These are phyloP conservation scores for Micrastur ruficollis DNA, from an alignment of 2,797 vertebrate species.

Conservation along the genomic window DNA sequence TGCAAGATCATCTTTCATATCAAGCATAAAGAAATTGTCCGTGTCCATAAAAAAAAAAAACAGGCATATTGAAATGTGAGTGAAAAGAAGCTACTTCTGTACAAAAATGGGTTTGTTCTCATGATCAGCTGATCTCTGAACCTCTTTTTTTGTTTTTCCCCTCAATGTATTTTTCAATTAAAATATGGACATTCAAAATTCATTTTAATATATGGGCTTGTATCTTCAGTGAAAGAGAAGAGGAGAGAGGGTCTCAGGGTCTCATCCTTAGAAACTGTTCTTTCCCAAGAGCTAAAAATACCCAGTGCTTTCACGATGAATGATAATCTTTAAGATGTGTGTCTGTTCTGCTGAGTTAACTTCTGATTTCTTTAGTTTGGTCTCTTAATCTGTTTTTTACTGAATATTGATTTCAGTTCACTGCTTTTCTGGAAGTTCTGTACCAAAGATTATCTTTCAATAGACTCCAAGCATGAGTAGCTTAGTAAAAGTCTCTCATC, in stretches of 20 bases:
- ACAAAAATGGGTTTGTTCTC: not conserved
- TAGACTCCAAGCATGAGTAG: not conserved
- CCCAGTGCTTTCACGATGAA: not conserved
- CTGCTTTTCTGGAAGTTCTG: conserved; percentile 7
- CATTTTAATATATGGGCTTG: not conserved
- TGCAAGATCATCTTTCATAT: not conserved
- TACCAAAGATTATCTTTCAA: conserved; percentile 51
- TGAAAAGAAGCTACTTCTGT: not conserved
- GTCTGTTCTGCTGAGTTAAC: not conserved
- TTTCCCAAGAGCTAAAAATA: not conserved
- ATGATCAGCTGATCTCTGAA: not conserved
- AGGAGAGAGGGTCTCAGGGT: not conserved
- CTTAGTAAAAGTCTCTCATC: conserved; percentile 33
- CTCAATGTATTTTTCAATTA: not conserved
- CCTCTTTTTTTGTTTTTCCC: fast-evolving
- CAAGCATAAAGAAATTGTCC: not conserved
- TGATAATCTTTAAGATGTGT: not conserved
- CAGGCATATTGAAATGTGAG: not conserved
- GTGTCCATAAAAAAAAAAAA: not conserved
- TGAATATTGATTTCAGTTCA: conserved; percentile 47
- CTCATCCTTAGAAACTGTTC: not conserved
- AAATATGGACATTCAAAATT: not conserved
- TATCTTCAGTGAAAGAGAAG: not conserved
- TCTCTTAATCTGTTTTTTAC: conserved; percentile 38
- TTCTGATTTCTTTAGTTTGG: conserved; percentile 25